Percentiles rank a stretch among this genome's conserved stretches.
phyloP scores from a whole-genome alignment of 2,797 vertebrate species.

The Gallinago stenura region DNA sequence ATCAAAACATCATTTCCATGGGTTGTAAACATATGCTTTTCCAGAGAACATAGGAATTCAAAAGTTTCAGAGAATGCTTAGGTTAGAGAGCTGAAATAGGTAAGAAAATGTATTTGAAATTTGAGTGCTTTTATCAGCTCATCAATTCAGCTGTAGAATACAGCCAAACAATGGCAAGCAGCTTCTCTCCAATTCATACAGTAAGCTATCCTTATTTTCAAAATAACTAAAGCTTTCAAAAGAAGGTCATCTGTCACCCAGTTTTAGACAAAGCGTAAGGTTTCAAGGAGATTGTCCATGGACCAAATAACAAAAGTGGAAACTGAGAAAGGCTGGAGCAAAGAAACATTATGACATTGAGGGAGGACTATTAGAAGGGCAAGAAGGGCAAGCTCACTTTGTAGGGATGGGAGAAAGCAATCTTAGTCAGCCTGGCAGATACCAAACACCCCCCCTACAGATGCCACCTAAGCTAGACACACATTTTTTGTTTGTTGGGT shows the following conservation, averaged over 20 bases:
- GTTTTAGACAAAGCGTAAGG: background rate
- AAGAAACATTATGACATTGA: background rate
- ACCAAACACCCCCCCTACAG: background rate
- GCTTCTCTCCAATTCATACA: background rate
- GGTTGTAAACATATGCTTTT: background rate
- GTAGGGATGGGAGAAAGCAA: background rate
- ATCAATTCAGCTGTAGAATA: background rate
- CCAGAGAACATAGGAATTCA: background rate
- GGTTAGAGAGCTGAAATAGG: background rate
- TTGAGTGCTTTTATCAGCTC: background rate
- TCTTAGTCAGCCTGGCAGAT: background rate
- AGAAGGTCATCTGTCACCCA: background rate
- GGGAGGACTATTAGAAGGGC: background rate
- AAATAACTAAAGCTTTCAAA: background rate
- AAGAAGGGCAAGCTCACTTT: background rate
- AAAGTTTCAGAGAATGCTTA: background rate
- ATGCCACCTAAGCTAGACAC: background rate
- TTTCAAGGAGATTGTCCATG: background rate
- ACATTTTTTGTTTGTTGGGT: background rate
- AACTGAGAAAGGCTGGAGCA: background rate
- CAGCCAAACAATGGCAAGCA: background rate
- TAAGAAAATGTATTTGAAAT: background rate
- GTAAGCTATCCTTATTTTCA: background rate
- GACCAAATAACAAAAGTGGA: background rate
- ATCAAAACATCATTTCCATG: background rate